Evolutionary conservation across 2,888 invertebrate species (phyloP).

Genomic region (Dolichopus griseipennis): DNA sequence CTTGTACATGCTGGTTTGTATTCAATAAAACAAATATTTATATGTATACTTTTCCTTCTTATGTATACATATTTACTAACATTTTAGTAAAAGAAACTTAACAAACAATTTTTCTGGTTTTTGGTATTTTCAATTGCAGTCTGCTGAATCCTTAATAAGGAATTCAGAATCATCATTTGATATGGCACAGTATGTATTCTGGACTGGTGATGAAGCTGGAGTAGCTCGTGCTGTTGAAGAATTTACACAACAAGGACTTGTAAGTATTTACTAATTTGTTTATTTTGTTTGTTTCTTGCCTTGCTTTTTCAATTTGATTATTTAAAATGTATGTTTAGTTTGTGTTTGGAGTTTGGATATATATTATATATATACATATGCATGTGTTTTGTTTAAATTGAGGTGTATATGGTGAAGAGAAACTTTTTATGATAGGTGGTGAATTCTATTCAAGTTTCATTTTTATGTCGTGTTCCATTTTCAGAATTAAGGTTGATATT

Average conservation of each 20-base stretch:
- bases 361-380: background rate
- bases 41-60: background rate
- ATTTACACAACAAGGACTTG: constrained; percentile 66
- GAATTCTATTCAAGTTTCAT: no score
- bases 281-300: no score
- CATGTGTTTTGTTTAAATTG: no score
- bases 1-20: background rate
- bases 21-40: background rate
- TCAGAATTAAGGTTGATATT: background rate
- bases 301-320: background rate
- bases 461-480: no score
- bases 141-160: constrained; percentile 40
- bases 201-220: constrained; percentile 72
- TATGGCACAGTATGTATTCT: constrained; percentile 74
- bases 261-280: constrained; percentile 37
- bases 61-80: background rate
- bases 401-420: no score
- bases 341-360: no score
- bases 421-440: no score
- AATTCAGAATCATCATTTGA: constrained; percentile 61
- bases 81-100: background rate
- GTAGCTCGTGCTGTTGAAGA: constrained; percentile 69
- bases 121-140: constrained; percentile 37
- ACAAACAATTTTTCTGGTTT: background rate
- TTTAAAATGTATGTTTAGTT: no score